phyloP scores from a whole-genome alignment of 2,113 vertebrate genomes.

The Macquaria ambigua region DNA sequence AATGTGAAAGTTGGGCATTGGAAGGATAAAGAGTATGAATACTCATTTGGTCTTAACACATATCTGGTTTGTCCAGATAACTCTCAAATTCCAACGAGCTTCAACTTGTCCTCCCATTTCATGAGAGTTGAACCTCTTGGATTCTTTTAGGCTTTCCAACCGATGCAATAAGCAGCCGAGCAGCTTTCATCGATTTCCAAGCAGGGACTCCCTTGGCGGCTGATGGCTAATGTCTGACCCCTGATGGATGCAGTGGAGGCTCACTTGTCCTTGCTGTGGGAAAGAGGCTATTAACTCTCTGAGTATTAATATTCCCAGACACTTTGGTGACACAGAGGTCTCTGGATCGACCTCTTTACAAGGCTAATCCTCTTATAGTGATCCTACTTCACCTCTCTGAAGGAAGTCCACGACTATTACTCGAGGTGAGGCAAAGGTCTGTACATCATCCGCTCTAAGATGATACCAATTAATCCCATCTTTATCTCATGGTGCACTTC shows the following conservation, averaged over 20 bases:
- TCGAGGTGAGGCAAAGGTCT: constrained; percentile 47
- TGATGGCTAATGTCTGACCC: constrained; percentile 3
- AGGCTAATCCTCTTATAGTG: constrained; percentile 65
- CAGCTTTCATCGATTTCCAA: constrained; percentile 3
- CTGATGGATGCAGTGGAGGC: constrained; percentile 21
- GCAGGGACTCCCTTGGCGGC: constrained; percentile 1
- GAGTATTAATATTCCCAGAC: constrained; percentile 44
- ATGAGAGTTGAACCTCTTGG: not conserved
- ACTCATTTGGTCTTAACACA: not conserved
- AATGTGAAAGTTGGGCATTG: not conserved
- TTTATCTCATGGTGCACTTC: constrained; percentile 28
- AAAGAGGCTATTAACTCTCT: constrained; percentile 37
- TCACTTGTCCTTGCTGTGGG: constrained; percentile 32
- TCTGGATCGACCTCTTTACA: constrained; percentile 28
- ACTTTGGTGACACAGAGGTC: constrained; percentile 41
- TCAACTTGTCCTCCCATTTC: not conserved
- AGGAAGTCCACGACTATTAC: constrained; percentile 13
- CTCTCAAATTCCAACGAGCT: not conserved
- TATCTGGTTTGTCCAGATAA: not conserved
- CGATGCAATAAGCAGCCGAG: not conserved
- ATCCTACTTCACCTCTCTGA: constrained; percentile 33
- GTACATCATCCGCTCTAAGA: constrained; percentile 23
- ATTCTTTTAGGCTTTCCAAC: not conserved
- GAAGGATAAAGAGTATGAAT: not conserved
- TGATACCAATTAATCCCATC: constrained; percentile 61